Evolutionary conservation across 2,888 invertebrate genomes (phyloP).

Genomic region (Halictus ligatus): DNA sequence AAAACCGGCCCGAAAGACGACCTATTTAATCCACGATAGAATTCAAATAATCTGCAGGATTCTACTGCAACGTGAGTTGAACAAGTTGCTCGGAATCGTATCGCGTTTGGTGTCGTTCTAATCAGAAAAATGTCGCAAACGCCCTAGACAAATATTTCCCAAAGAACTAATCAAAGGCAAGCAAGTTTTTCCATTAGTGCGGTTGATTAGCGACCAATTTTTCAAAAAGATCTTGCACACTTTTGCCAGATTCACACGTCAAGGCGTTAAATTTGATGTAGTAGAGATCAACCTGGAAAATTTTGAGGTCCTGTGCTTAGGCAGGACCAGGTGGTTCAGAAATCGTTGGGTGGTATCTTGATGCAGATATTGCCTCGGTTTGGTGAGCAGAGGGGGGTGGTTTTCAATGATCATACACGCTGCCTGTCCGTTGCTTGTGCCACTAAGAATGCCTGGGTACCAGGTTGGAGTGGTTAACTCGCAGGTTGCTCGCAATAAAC

Average conservation of each 20-base stretch:
- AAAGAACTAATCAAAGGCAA: neutral
- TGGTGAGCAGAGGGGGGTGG: conserved; percentile 83
- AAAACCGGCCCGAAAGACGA: too few species aligned
- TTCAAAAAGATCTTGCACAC: too few species aligned
- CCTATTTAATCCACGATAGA: too few species aligned
- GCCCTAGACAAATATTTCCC: neutral
- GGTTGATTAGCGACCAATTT: too few species aligned
- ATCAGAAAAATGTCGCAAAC: too few species aligned
- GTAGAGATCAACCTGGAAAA: conserved; percentile 88
- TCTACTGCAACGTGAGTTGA: too few species aligned
- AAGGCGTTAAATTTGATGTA: neutral
- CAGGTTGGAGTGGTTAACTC: conserved; percentile 77
- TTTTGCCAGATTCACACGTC: too few species aligned
- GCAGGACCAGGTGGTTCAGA: conserved; percentile 82
- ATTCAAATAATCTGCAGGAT: too few species aligned
- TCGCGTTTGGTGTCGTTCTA: too few species aligned
- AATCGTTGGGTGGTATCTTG: conserved; percentile 83
- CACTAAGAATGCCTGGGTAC: conserved; percentile 80
- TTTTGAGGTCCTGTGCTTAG: conserved; percentile 93
- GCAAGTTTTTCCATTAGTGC: too few species aligned
- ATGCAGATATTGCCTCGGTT: conserved; percentile 82
- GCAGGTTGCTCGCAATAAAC: conserved; percentile 75
- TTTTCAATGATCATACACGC: conserved; percentile 85
- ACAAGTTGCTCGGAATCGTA: too few species aligned
- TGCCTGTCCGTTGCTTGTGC: conserved; percentile 83